A percentile compares a stretch with the other conserved stretches of the same genome.
phyloP scores from a whole-genome alignment of 2,888 invertebrate genomes.

The Hipparchia semele region DNA sequence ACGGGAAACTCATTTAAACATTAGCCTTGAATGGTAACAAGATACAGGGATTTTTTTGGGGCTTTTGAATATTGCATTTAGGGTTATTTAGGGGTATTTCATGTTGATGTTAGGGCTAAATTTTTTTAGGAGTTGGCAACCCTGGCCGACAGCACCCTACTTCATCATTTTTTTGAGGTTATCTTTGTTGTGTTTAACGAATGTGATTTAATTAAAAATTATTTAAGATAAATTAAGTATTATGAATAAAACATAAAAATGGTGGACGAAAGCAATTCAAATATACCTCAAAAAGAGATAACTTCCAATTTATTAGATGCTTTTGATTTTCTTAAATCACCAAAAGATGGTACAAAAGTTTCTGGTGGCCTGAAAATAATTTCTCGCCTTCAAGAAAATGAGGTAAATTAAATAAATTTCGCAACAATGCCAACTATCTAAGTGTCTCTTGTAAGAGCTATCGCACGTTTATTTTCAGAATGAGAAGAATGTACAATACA shows the following conservation, averaged over 20 bases:
- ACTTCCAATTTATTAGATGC: constrained; percentile 70
- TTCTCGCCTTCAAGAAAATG: constrained; percentile 61
- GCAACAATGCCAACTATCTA: neutral
- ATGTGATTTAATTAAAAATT: neutral
- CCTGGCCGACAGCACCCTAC: too few relatives aligned
- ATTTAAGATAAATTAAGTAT: neutral
- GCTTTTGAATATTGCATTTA: too few relatives aligned
- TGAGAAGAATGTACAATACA: constrained; percentile 85
- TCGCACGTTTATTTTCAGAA: constrained; percentile 65
- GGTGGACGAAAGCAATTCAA: constrained; percentile 57
- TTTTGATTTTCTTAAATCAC: constrained; percentile 67
- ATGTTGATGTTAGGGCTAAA: too few relatives aligned
- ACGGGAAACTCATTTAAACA: too few relatives aligned
- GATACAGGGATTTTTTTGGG: too few relatives aligned
- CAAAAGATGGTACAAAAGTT: constrained; percentile 66
- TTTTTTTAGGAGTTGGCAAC: too few relatives aligned
- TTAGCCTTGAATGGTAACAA: too few relatives aligned
- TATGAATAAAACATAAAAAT: constrained; percentile 49
- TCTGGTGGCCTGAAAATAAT: constrained; percentile 73
- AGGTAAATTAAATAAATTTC: constrained; percentile 60
- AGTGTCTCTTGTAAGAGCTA: neutral
- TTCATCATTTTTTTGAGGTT: neutral
- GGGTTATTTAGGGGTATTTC: too few relatives aligned
- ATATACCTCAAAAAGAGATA: constrained; percentile 53
- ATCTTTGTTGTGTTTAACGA: neutral